Conservation (phyloP, 2,888 invertebrate species). For the Epinotia bilunana region DNA sequence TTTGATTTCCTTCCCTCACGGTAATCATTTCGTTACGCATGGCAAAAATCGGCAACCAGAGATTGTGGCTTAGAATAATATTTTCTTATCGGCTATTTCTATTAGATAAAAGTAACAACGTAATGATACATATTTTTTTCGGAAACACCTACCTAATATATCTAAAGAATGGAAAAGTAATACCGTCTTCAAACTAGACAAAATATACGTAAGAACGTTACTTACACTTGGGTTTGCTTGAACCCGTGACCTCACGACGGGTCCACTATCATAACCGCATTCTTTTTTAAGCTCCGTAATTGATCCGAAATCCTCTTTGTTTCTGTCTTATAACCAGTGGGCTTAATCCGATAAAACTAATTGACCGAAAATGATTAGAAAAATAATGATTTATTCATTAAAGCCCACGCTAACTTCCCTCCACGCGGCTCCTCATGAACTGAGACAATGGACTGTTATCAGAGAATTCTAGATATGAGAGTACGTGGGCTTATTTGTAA, state of each 20-base stretch:
- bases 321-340: constrained; percentile 29
- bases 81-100: neutral
- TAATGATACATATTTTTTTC: neutral
- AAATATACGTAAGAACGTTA: neutral
- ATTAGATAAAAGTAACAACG: neutral
- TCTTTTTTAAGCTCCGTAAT: constrained; percentile 30
- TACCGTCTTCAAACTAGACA: neutral
- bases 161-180: neutral
- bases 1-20: neutral
- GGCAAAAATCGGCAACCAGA: neutral
- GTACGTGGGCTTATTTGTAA: constrained; percentile 34
- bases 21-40: neutral
- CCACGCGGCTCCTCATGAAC: constrained; percentile 48
- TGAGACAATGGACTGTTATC: constrained; percentile 68
- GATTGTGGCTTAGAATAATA: neutral
- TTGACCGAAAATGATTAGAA: constrained; percentile 52
- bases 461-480: constrained; percentile 56
- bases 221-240: neutral
- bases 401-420: constrained; percentile 55
- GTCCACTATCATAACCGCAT: constrained; percentile 17
- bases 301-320: constrained; percentile 36
- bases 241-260: constrained; percentile 16
- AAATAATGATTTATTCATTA: constrained; percentile 63
- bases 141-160: neutral
- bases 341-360: constrained; percentile 44